These are phyloP conservation scores for Seira ritae DNA, from an alignment of 2,888 invertebrate species.

Conservation along the genomic window DNA sequence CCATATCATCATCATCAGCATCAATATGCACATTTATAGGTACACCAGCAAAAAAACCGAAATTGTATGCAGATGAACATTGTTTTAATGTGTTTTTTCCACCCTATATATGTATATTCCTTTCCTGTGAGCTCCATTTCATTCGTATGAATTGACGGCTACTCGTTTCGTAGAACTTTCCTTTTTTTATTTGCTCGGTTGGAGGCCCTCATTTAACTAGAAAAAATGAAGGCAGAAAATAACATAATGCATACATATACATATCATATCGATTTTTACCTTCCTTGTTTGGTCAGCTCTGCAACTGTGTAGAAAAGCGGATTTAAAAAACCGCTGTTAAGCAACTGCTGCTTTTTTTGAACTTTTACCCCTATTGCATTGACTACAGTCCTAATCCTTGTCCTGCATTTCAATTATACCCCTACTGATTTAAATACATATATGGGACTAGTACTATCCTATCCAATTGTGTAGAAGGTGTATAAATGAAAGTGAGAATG, in stretches of 20 bases:
- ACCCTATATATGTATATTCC: background rate
- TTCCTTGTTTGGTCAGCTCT: too few species aligned
- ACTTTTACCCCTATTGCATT: background rate
- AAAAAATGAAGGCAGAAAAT: background rate
- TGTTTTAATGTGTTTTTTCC: slow-evolving; percentile 40
- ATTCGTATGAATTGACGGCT: background rate
- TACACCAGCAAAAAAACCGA: background rate
- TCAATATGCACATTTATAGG: slow-evolving; percentile 2
- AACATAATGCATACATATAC: too few species aligned
- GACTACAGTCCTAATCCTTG: background rate
- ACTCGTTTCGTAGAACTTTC: background rate
- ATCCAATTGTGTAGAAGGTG: too few species aligned
- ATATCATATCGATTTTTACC: too few species aligned
- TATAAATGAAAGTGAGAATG: too few species aligned
- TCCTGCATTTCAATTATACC: too few species aligned
- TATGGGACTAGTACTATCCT: too few species aligned
- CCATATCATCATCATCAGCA: background rate
- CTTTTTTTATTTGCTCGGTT: background rate
- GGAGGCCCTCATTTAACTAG: background rate
- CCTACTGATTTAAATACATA: too few species aligned
- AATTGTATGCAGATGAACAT: slow-evolving; percentile 4
- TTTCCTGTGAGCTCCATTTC: background rate
- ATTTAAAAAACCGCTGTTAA: background rate
- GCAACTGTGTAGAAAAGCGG: too few species aligned
- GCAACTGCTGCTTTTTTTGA: background rate